Evolutionary conservation across 2,113 vertebrate genomes (phyloP).

Genomic region (Dromaius novaehollandiae): DNA sequence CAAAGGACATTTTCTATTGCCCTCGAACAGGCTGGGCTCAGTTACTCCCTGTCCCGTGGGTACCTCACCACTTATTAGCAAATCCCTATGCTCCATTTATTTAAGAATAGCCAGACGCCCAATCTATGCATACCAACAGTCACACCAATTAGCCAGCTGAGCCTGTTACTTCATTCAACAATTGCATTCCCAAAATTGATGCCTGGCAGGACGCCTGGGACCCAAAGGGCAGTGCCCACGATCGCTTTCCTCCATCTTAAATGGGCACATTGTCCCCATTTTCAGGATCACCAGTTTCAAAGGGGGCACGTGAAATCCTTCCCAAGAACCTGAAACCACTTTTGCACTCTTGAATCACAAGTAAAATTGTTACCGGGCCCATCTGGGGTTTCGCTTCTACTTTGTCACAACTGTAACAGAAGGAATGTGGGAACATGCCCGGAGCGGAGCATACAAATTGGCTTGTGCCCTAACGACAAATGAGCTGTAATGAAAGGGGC

Average conservation of each 20-base stretch:
- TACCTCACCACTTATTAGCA: not conserved
- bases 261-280: conserved; percentile 35
- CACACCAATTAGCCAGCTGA: not conserved
- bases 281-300: not conserved
- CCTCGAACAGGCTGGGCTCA: not conserved
- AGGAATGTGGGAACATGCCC: conserved; percentile 54
- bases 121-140: not conserved
- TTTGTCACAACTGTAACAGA: conserved; percentile 38
- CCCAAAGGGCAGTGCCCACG: not conserved
- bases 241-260: conserved; percentile 44
- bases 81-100: not conserved
- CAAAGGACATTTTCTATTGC: not conserved
- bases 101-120: not conserved
- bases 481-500: conserved; percentile 29
- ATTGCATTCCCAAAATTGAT: not conserved
- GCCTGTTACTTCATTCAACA: not conserved
- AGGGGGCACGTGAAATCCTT: not conserved
- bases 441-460: fast-evolving
- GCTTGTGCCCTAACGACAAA: not conserved
- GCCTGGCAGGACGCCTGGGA: conserved; percentile 25
- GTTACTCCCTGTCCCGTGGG: not conserved
- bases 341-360: not conserved
- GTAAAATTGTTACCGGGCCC: not conserved
- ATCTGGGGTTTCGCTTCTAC: conserved; percentile 12
- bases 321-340: conserved; percentile 41